phyloP scores from a whole-genome alignment of 2,888 invertebrate genomes.

The Spilarctia lutea region DNA sequence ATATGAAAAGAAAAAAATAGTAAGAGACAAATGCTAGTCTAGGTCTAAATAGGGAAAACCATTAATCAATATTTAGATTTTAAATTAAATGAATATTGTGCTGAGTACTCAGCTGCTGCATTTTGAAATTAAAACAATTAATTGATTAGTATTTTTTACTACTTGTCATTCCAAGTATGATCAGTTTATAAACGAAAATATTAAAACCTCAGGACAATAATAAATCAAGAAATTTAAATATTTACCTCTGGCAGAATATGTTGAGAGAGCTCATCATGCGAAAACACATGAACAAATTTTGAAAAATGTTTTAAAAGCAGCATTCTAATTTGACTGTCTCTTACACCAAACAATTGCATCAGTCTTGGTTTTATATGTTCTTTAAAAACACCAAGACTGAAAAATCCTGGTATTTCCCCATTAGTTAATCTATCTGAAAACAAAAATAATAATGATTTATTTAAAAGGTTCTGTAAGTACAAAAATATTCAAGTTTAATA shows the following conservation, averaged over 20 bases:
- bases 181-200: too few relatives aligned
- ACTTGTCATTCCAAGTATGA: not conserved
- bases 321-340: slow-evolving; percentile 92
- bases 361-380: slow-evolving; percentile 92
- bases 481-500: not conserved
- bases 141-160: not conserved
- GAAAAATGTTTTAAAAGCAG: slow-evolving; percentile 92
- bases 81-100: not conserved
- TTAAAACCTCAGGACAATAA: too few relatives aligned
- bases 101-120: not conserved
- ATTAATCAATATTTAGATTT: not conserved
- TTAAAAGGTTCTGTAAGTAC: not conserved
- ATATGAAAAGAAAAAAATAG: not conserved
- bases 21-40: too few relatives aligned
- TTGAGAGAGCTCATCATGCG: slow-evolving; percentile 90
- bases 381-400: slow-evolving; percentile 89
- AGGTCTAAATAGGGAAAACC: not conserved
- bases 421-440: slow-evolving; percentile 74
- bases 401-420: slow-evolving; percentile 86
- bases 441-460: slow-evolving; percentile 12
- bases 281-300: slow-evolving; percentile 91
- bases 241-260: slow-evolving; percentile 93
- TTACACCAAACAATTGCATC: slow-evolving; percentile 93
- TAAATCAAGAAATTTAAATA: not conserved
- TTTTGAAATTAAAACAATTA: not conserved